These are phyloP conservation scores for Mycteria americana DNA, from an alignment of 2,797 vertebrate species.

Conservation along the genomic window DNA sequence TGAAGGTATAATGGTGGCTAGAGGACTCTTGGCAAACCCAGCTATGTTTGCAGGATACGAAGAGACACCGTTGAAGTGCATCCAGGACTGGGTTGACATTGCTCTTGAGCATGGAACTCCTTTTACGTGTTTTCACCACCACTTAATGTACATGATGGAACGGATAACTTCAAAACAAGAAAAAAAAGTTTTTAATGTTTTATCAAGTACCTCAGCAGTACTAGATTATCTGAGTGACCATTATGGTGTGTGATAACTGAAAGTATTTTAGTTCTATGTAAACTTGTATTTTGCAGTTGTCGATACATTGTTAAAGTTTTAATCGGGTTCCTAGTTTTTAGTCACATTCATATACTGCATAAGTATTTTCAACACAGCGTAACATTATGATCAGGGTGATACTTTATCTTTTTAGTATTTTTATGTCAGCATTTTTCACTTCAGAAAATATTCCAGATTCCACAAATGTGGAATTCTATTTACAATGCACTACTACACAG, in stretches of 20 bases:
- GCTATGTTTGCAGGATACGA: conserved; percentile 95
- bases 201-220: conserved; percentile 92
- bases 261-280: not conserved
- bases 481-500: not conserved
- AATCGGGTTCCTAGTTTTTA: not conserved
- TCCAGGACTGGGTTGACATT: conserved; percentile 96
- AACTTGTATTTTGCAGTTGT: not conserved
- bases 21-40: conserved; percentile 92
- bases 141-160: conserved; percentile 98
- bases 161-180: conserved; percentile 93
- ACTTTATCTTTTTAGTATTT: conserved; percentile 37
- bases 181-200: conserved; percentile 90
- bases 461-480: not conserved
- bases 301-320: not conserved
- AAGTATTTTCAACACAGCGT: not conserved
- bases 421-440: conserved; percentile 44
- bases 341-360: not conserved
- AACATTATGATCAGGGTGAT: not conserved
- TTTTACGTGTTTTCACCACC: conserved; percentile 95
- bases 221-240: conserved; percentile 89
- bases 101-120: conserved; percentile 90
- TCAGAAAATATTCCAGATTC: conserved; percentile 2
- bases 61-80: conserved; percentile 89
- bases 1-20: conserved; percentile 92
- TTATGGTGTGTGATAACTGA: conserved; percentile 76